Evolutionary conservation across 1,140 invertebrate species (phyloP).

Genomic region (Caenorhabditis briggsae): DNA sequence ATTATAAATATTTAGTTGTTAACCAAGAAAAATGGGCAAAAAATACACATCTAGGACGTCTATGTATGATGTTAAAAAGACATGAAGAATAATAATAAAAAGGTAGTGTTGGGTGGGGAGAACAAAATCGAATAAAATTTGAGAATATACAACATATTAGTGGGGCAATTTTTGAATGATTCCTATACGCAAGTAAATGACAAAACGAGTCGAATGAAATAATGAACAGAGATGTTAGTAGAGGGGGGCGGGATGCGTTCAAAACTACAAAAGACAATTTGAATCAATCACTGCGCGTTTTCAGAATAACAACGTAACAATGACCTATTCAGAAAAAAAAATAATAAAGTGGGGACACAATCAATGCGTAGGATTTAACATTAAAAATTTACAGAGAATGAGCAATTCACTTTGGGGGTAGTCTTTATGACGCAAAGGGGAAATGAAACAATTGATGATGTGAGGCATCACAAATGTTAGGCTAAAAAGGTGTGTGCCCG

Average conservation of each 20-base stretch:
- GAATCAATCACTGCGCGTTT: conserved; percentile 20
- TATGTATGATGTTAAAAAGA: conserved; percentile 4
- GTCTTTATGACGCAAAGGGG: neutral
- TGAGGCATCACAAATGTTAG: neutral
- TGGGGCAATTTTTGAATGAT: conserved; percentile 32
- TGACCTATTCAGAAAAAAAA: conserved; percentile 47
- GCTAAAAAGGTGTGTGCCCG: conserved; percentile 12
- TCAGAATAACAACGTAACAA: conserved; percentile 55
- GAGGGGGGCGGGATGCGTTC: neutral
- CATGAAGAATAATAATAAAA: neutral
- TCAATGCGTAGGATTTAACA: conserved; percentile 34
- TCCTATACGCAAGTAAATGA: conserved; percentile 27
- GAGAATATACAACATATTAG: conserved; percentile 36
- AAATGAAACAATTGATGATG: conserved; percentile 40
- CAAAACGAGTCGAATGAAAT: neutral
- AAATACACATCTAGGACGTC: conserved; percentile 10
- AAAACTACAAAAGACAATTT: neutral
- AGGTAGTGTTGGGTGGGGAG: neutral
- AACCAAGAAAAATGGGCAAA: neutral
- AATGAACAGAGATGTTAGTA: neutral
- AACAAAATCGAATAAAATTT: neutral
- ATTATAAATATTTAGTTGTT: conserved; percentile 18
- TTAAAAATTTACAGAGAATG: neutral
- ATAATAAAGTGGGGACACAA: neutral
- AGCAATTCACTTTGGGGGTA: neutral